Evolutionary conservation across 2,888 invertebrate genomes (phyloP).

Genomic region (Plebejus melissa): DNA sequence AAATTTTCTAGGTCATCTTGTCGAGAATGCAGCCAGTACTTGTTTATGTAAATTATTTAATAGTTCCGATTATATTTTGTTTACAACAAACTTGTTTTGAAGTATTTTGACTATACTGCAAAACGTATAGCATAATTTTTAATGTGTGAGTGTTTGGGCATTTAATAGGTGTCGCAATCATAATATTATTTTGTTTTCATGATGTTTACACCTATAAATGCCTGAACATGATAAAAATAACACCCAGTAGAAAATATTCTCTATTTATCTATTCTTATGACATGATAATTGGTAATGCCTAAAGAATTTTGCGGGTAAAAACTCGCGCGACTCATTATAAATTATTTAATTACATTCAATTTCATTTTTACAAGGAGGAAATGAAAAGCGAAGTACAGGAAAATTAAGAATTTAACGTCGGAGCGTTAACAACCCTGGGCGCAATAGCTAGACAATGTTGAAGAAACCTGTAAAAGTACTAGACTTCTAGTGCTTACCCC

Average conservation of each 20-base stretch:
- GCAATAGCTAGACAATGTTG: constrained; percentile 24
- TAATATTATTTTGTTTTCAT: too few relatives aligned
- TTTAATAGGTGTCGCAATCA: too few relatives aligned
- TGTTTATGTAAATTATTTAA: constrained; percentile 10
- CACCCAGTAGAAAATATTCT: background rate
- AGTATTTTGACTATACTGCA: background rate
- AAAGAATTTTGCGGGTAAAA: background rate
- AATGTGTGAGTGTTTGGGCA: too few relatives aligned
- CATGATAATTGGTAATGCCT: background rate
- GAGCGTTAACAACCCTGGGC: constrained; percentile 12
- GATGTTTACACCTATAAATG: too few relatives aligned
- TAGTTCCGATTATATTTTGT: constrained; percentile 1
- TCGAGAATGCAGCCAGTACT: constrained; percentile 16
- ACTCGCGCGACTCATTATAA: background rate
- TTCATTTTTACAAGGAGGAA: background rate
- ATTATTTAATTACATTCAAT: background rate
- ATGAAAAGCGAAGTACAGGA: constrained; percentile 7
- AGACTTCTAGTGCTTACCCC: constrained; percentile 7
- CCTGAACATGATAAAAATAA: too few relatives aligned
- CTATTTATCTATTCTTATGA: background rate
- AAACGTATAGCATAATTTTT: background rate
- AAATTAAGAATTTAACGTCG: constrained; percentile 8
- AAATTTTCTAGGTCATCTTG: constrained; percentile 28
- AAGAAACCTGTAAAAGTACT: constrained; percentile 27
- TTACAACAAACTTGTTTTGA: background rate